phyloP scores from a whole-genome alignment of 2,888 invertebrate species.

The Metalampra italica region DNA sequence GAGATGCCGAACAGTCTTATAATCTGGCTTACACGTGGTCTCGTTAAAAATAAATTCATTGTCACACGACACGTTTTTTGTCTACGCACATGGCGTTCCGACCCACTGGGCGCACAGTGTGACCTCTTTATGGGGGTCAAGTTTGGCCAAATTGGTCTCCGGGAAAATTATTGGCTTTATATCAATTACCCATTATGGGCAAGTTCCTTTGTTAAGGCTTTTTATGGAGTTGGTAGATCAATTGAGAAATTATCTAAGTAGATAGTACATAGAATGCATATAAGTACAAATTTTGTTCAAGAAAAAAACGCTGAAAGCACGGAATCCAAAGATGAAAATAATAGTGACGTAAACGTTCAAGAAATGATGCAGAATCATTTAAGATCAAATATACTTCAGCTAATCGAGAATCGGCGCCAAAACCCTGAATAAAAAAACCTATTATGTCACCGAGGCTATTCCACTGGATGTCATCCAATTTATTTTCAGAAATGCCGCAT shows the following conservation, averaged over 20 bases:
- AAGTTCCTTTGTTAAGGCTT: neutral
- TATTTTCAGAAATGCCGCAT: neutral
- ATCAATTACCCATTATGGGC: slow-evolving; percentile 5
- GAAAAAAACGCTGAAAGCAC: too few relatives aligned
- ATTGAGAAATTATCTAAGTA: too few relatives aligned
- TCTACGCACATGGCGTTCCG: slow-evolving; percentile 42
- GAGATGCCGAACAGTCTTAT: too few relatives aligned
- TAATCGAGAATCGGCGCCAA: too few relatives aligned
- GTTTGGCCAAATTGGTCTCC: slow-evolving; percentile 35
- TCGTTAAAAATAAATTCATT: neutral
- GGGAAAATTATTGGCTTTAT: slow-evolving; percentile 9
- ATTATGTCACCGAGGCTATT: neutral
- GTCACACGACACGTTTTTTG: slow-evolving; percentile 19
- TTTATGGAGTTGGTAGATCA: neutral
- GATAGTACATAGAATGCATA: too few relatives aligned
- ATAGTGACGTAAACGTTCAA: neutral
- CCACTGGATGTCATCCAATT: neutral
- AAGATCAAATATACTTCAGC: too few relatives aligned
- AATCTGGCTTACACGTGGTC: too few relatives aligned
- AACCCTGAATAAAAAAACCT: too few relatives aligned
- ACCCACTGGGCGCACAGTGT: slow-evolving; percentile 32
- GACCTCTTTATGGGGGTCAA: slow-evolving; percentile 60
- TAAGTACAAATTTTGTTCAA: too few relatives aligned
- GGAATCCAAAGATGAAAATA: too few relatives aligned
- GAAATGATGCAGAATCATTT: neutral